These are phyloP conservation scores for Selenia dentaria DNA, from an alignment of 2,888 invertebrate species.

Conservation along the genomic window DNA sequence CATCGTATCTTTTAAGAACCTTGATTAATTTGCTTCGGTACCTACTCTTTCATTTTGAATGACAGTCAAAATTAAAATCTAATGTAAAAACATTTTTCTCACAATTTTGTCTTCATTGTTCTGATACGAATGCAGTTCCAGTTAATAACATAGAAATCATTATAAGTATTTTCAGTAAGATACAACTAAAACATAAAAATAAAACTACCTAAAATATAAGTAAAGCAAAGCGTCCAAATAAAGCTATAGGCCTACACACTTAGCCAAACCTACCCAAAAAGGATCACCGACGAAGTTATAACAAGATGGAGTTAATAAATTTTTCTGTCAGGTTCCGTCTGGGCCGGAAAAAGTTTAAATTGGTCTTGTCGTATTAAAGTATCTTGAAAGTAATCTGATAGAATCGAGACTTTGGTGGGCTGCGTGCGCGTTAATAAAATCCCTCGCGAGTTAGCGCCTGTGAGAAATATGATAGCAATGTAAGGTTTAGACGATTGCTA, in stretches of 20 bases:
- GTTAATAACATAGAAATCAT: neutral
- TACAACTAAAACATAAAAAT: no score
- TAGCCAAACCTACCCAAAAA: conserved; percentile 25
- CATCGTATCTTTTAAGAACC: no score
- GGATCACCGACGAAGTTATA: conserved; percentile 34
- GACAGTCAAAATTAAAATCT: no score
- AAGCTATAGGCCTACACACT: conserved; percentile 15
- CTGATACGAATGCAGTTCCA: neutral
- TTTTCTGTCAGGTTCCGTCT: conserved; percentile 38
- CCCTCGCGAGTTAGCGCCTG: conserved; percentile 21
- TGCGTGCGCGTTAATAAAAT: neutral
- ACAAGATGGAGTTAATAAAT: conserved; percentile 41
- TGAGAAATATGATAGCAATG: conserved; percentile 12
- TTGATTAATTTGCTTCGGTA: no score
- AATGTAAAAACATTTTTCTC: no score
- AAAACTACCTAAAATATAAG: no score
- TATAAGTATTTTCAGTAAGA: no score
- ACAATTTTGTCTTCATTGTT: no score
- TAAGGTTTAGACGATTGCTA: neutral
- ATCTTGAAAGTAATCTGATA: conserved; percentile 34
- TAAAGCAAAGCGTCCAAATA: neutral
- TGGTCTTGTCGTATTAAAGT: conserved; percentile 41
- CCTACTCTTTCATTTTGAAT: no score
- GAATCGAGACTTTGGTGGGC: conserved; percentile 26
- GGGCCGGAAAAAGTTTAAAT: conserved; percentile 42